Evolutionary conservation across 2,888 invertebrate genomes (phyloP).

Genomic region (Therioaphis trifolii): DNA sequence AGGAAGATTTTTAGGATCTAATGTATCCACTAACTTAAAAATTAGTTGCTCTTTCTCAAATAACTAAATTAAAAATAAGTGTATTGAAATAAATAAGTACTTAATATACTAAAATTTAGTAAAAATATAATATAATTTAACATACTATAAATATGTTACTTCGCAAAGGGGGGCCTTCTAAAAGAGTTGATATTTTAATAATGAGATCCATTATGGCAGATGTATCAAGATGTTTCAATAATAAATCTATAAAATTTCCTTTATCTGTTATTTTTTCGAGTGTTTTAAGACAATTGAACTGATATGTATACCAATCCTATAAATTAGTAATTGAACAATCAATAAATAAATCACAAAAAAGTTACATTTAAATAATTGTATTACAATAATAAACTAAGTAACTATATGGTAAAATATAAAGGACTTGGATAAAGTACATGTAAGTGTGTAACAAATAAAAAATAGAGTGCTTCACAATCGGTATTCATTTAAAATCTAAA

Average conservation of each 20-base stretch:
- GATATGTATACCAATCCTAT: conserved; percentile 92
- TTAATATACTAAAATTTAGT: neutral
- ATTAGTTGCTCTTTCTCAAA: conserved; percentile 60
- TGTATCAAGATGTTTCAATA: conserved; percentile 90
- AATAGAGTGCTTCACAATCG: too few relatives aligned
- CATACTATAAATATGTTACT: conserved; percentile 49
- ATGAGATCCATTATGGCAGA: conserved; percentile 95
- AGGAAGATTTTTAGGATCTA: conserved; percentile 49
- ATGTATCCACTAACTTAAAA: conserved; percentile 41
- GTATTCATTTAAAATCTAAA: too few relatives aligned
- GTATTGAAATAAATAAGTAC: neutral
- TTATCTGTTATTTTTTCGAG: conserved; percentile 90
- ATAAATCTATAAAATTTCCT: conserved; percentile 86
- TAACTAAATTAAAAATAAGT: conserved; percentile 34
- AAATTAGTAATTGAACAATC: too few relatives aligned
- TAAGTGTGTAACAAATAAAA: too few relatives aligned
- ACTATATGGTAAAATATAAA: too few relatives aligned
- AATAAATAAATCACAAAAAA: too few relatives aligned
- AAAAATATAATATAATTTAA: neutral
- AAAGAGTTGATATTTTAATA: conserved; percentile 84
- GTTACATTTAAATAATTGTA: too few relatives aligned
- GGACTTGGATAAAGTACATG: too few relatives aligned
- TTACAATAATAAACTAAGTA: too few relatives aligned
- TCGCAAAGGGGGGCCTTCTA: conserved; percentile 74
- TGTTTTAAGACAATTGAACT: conserved; percentile 90